Conservation (phyloP, 2,888 invertebrate species). For the Coremacera marginata region DNA sequence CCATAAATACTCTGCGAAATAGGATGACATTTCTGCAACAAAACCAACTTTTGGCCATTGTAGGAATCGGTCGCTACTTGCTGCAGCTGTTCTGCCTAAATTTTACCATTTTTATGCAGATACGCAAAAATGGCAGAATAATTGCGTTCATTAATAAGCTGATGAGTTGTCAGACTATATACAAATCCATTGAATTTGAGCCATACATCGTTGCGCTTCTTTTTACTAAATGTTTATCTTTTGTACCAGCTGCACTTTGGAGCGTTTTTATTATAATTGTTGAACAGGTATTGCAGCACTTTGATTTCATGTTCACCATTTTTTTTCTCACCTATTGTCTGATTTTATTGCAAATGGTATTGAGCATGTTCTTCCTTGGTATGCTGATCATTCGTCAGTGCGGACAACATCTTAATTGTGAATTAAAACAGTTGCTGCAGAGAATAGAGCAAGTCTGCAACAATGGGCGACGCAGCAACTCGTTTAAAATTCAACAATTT, state of each 20-base stretch:
- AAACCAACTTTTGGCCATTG: constrained; percentile 52
- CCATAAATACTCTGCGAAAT: constrained; percentile 47
- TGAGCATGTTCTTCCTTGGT: constrained; percentile 53
- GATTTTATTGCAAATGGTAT: constrained; percentile 53
- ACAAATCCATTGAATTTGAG: constrained; percentile 30
- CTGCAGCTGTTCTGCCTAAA: constrained; percentile 50
- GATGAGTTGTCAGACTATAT: constrained; percentile 41
- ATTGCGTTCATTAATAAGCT: constrained; percentile 55
- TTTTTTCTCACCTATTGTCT: constrained; percentile 53
- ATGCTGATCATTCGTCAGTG: constrained; percentile 53
- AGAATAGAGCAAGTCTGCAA: constrained; percentile 34
- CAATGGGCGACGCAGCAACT: constrained; percentile 15
- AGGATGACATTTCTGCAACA: constrained; percentile 55
- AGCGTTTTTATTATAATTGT: constrained; percentile 43
- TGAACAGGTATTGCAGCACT: constrained; percentile 39
- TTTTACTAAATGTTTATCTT: constrained; percentile 39
- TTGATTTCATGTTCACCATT: constrained; percentile 45
- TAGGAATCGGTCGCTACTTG: constrained; percentile 56
- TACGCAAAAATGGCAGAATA: constrained; percentile 48
- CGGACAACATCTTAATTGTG: constrained; percentile 53
- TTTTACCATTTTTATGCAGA: constrained; percentile 54
- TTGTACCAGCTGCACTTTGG: constrained; percentile 46
- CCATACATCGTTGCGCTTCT: constrained; percentile 23
- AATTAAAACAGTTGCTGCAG: constrained; percentile 49
- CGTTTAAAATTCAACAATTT: constrained; percentile 35